These are phyloP conservation scores for Echeneis naucrates DNA, from an alignment of 2,797 vertebrate genomes.

Conservation along the genomic window DNA sequence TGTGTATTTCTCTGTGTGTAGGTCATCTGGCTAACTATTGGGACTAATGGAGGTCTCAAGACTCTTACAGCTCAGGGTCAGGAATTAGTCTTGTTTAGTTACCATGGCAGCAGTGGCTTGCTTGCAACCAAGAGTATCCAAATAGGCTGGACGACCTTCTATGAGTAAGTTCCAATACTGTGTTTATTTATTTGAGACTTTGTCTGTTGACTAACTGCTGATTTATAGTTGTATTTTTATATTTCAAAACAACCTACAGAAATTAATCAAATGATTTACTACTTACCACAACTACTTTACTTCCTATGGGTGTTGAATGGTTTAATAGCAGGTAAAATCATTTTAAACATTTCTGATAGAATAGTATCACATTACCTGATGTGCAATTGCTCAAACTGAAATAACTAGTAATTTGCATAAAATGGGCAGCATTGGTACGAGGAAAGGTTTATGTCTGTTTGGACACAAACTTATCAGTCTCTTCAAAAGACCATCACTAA, in stretches of 20 bases:
- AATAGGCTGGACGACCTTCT: constrained; percentile 99
- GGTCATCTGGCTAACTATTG: constrained; percentile 98
- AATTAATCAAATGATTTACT: neutral
- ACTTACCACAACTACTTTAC: no score
- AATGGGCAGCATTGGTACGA: neutral
- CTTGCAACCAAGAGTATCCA: constrained; percentile 98
- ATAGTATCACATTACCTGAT: neutral
- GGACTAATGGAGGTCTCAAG: constrained; percentile 96
- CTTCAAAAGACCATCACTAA: no score
- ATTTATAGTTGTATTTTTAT: neutral
- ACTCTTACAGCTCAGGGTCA: constrained; percentile 96
- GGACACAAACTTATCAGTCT: no score
- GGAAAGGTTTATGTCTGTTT: no score
- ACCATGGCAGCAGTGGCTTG: constrained; percentile 97
- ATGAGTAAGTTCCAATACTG: constrained; percentile 90
- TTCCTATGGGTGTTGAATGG: neutral
- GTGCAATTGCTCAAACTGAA: neutral
- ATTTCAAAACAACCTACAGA: neutral
- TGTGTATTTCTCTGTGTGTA: constrained; percentile 37
- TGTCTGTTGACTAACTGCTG: neutral
- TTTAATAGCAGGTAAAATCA: neutral
- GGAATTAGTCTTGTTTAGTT: constrained; percentile 95
- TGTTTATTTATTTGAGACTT: neutral
- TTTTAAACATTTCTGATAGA: neutral
- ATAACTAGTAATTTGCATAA: no score